Base-by-base conservation (phyloP, 2,797 vertebrate species). In the Characodon lateralis region DNA sequence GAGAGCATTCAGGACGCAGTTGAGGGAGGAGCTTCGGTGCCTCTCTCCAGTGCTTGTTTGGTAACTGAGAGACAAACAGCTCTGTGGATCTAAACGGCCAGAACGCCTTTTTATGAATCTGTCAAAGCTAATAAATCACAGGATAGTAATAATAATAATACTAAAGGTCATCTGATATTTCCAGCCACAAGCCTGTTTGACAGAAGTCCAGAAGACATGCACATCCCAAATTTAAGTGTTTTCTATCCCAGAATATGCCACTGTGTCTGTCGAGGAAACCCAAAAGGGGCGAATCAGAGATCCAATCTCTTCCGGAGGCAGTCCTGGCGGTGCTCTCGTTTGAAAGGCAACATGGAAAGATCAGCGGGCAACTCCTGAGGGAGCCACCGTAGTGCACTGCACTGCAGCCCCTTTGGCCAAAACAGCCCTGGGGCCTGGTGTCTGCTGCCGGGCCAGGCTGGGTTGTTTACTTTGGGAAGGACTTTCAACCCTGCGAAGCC, bases 301-400 rank as follows among this genome's bases (percentile, higher is more conserved):
- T 96, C 89, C 77, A 92, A 95, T 96, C 95, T 94, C 94, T 94
- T 96, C 95, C 94, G 91, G 93, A 91, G 88, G 89, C 89, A 75
- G 88, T 78, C 75, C 79, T 76, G 78, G 81, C 71, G 20, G 81
- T 72, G 85, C 78, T 84, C 80, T 87, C 72, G 85, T 93, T 93
- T 88, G 84, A 92, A 93, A 89, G 78, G 78, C 87, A 82, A 61
- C 85, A 83, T 89, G 88, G 93, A 94, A 91, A 93, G 91, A 93
- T 94, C 90, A 91, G 83, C 85, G 82, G 81, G 87, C 83, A 89
- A 91, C 91, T 91, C 94, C 91, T 89, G 53, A 72, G 92, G 93
- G 93, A 94, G 85, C 84, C 77, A 43, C 84, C 79, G 82, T 81
- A 80, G 80, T 74, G 48, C 41, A 63, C 70, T 78, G 83, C 77